These are phyloP conservation scores for Esox niger DNA, from an alignment of 2,113 vertebrate genomes.

Conservation along the genomic window DNA sequence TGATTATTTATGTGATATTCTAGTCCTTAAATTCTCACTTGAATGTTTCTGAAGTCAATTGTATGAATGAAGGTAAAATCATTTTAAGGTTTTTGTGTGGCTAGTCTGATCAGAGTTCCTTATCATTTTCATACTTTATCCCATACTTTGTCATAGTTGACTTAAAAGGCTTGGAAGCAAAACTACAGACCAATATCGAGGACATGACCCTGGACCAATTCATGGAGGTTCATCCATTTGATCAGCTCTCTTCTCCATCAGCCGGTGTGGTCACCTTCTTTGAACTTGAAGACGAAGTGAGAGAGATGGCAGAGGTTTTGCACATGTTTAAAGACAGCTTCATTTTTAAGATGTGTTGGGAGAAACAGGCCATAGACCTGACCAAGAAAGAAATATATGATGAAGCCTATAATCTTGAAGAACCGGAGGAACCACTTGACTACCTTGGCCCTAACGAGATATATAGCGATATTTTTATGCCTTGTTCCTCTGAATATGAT, in stretches of 20 bases:
- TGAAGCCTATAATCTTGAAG: not conserved
- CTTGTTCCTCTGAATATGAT: slow-evolving; percentile 61
- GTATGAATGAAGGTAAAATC: too few relatives aligned
- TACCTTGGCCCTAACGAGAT: slow-evolving; percentile 41
- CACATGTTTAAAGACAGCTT: slow-evolving; percentile 71
- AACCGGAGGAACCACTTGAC: not conserved
- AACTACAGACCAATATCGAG: slow-evolving; percentile 59
- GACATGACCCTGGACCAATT: slow-evolving; percentile 48
- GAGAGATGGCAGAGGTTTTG: slow-evolving; percentile 56
- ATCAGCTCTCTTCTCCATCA: not conserved
- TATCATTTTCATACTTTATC: not conserved
- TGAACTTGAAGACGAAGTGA: slow-evolving; percentile 60
- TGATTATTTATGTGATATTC: too few relatives aligned
- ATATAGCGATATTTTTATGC: slow-evolving; percentile 47
- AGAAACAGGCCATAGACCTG: slow-evolving; percentile 45
- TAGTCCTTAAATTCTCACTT: too few relatives aligned
- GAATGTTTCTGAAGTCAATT: too few relatives aligned
- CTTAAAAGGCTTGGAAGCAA: slow-evolving; percentile 53
- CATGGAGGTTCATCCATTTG: slow-evolving; percentile 56
- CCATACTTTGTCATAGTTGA: slow-evolving; percentile 73
- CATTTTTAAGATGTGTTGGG: slow-evolving; percentile 80
- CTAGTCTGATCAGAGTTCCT: too few relatives aligned
- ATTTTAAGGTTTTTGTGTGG: too few relatives aligned
- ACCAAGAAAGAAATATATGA: not conserved
- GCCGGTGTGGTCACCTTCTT: slow-evolving; percentile 63